phyloP scores from a whole-genome alignment of 1,140 invertebrate genomes.

The Caenorhabditis briggsae region DNA sequence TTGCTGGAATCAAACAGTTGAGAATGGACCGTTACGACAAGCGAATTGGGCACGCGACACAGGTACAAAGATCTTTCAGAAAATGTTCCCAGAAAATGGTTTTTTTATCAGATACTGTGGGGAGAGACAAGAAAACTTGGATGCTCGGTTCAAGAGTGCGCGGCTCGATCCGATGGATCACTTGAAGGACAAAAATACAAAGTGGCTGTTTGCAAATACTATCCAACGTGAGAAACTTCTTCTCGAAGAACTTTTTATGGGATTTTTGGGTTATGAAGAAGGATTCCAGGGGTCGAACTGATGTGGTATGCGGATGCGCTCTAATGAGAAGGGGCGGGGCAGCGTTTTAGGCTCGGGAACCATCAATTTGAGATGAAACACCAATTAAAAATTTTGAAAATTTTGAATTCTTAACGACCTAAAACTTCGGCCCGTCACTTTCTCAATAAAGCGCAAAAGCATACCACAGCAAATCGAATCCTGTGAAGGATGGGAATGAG shows the following conservation, averaged over 20 bases:
- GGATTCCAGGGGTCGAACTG: too few relatives aligned
- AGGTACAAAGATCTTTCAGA: not conserved
- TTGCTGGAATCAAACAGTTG: conserved; percentile 44
- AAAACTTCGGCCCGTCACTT: too few relatives aligned
- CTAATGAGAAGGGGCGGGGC: too few relatives aligned
- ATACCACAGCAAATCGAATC: too few relatives aligned
- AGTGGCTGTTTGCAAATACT: conserved; percentile 48
- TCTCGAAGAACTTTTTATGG: not conserved
- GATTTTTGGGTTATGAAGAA: not conserved
- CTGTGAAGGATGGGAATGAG: too few relatives aligned
- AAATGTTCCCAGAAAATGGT: not conserved
- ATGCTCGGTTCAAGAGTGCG: conserved; percentile 31
- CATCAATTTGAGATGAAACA: too few relatives aligned
- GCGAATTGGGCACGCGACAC: conserved; percentile 34
- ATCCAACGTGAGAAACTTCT: conserved; percentile 41
- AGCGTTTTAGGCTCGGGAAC: too few relatives aligned
- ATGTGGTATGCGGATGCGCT: too few relatives aligned
- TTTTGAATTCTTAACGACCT: too few relatives aligned
- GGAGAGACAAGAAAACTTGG: conserved; percentile 27
- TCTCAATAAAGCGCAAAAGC: too few relatives aligned
- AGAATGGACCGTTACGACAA: conserved; percentile 7
- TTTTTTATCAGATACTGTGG: conserved; percentile 17
- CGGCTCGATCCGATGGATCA: conserved; percentile 27
- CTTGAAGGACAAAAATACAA: conserved; percentile 43
- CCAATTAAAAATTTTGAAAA: too few relatives aligned